Base-by-base conservation (phyloP, 2,113 vertebrate genomes). In the Megaceryle maxima region DNA sequence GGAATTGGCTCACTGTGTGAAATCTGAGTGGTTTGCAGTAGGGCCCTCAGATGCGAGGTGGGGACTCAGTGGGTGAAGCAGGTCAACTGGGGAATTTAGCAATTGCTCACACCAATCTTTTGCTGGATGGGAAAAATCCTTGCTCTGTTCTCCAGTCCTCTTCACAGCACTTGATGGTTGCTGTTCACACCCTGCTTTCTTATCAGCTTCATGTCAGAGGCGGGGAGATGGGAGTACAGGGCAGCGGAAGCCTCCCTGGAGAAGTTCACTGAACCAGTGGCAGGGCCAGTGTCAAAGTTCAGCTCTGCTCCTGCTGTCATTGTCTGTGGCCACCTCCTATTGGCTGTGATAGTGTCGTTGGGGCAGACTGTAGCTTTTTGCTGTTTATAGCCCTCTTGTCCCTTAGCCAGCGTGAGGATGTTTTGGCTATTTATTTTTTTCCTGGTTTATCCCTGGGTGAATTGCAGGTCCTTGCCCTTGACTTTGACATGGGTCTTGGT, bases 61-160 rank as follows among this genome's bases (percentile, higher is more conserved):
- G 13, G 12, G 37, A 8, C 43, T 60, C 4, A 0, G 13, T 5
- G 51, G 5, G 6, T 37, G 73, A 22, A 31, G 17, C 1, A 28
- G 18, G 8, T 31, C 35, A 6, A 0, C 19, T 66, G 44, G 24
- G 33, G 15, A 68, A 37, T 0, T 0, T 1, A 35, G 35, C 41
- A 5, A 8, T 8, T 28, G 24, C 5, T 16, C 48, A 0, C 0
- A 2, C 39, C 69, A 57, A 13, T 62, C 5, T 20, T 62, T 50
- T 80, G 29, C 31, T 2, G 4, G 10, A 3, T 5, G 17, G 37
- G 21, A 35, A n/a, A 64, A 53, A 10, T 41, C 55, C 50, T 59
- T 80, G 18, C 37, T 64, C 37, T 50, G 48, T 25, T 62, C 48
- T 41, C 46, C 22, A 75, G 5, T 35, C 7, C 5, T 73, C 41